phyloP scores from a whole-genome alignment of 2,888 invertebrate genomes.

The Lordiphosa andalusiaca region DNA sequence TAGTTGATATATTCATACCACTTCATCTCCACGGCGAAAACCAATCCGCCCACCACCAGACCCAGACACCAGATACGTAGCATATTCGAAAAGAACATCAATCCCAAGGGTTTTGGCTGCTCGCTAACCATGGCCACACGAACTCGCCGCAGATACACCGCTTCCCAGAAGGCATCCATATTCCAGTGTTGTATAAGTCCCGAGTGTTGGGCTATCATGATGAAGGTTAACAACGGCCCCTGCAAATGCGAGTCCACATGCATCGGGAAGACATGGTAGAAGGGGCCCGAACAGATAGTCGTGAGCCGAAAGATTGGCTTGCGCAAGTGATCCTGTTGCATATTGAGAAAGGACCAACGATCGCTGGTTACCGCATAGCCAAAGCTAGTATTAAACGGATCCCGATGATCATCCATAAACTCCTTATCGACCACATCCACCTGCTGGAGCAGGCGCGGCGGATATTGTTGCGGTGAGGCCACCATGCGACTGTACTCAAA shows the following conservation, averaged over 20 bases:
- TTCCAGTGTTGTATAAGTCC: conserved; percentile 61
- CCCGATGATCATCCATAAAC: conserved; percentile 51
- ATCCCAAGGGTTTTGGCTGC: conserved; percentile 45
- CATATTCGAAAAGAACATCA: conserved; percentile 57
- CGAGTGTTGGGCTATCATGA: conserved; percentile 56
- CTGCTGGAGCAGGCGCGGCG: conserved; percentile 45
- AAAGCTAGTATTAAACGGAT: conserved; percentile 55
- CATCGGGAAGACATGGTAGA: conserved; percentile 67
- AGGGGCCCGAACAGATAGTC: conserved; percentile 69
- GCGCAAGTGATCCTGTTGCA: conserved; percentile 58
- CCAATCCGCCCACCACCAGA: conserved; percentile 43
- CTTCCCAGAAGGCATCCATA: conserved; percentile 61
- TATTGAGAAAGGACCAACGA: conserved; percentile 70
- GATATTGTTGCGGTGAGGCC: conserved; percentile 26
- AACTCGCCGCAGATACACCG: conserved; percentile 48
- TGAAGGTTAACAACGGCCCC: conserved; percentile 52
- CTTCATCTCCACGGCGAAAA: conserved; percentile 60
- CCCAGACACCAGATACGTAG: conserved; percentile 61
- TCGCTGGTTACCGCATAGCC: conserved; percentile 67
- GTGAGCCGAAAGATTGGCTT: conserved; percentile 66
- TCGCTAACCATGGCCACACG: conserved; percentile 39
- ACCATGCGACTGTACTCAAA: conserved; percentile 51
- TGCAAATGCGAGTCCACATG: conserved; percentile 65
- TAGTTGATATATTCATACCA: conserved; percentile 31
- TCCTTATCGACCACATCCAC: conserved; percentile 36